Evolutionary conservation across 1,140 invertebrate species (phyloP).

Genomic region (Drosophila sucinea): DNA sequence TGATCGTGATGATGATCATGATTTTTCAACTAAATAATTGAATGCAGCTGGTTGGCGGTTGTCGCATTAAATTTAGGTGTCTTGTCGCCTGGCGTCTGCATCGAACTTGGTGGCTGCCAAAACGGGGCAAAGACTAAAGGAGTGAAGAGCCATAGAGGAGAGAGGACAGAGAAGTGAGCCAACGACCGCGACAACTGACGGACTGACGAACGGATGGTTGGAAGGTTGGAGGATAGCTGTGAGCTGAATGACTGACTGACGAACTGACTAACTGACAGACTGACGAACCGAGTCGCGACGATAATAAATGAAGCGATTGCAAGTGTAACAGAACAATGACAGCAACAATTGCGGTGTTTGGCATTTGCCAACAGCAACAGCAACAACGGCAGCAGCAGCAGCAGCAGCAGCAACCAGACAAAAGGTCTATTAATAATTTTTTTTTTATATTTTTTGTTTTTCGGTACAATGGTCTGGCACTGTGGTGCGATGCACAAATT

Average conservation of each 20-base stretch:
- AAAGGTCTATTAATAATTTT: constrained; percentile 80
- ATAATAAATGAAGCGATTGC: constrained; percentile 81
- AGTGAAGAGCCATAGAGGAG: neutral
- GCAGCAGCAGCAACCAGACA: constrained; percentile 56
- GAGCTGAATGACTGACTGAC: constrained; percentile 30
- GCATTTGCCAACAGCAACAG: constrained; percentile 71
- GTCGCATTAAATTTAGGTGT: constrained; percentile 81
- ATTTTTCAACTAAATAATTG: constrained; percentile 79
- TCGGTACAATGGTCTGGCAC: constrained; percentile 51
- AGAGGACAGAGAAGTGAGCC: constrained; percentile 47
- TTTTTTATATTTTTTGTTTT: constrained; percentile 56
- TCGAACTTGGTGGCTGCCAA: constrained; percentile 63
- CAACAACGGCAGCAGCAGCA: constrained; percentile 27
- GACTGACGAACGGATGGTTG: constrained; percentile 6
- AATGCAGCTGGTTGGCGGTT: constrained; percentile 79
- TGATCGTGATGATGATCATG: constrained; percentile 57
- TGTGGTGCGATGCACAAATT: constrained; percentile 23
- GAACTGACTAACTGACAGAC: constrained; percentile 39
- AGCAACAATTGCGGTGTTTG: constrained; percentile 82
- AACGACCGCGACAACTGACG: constrained; percentile 74
- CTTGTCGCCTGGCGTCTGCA: constrained; percentile 59
- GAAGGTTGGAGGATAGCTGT: neutral
- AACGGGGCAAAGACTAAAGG: neutral
- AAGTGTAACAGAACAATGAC: constrained; percentile 82
- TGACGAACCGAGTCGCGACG: constrained; percentile 52